Percentiles rank a stretch among this genome's conserved stretches.
Evolutionary conservation across 2,888 invertebrate species (phyloP).

Genomic region (Lysandra coridon): DNA sequence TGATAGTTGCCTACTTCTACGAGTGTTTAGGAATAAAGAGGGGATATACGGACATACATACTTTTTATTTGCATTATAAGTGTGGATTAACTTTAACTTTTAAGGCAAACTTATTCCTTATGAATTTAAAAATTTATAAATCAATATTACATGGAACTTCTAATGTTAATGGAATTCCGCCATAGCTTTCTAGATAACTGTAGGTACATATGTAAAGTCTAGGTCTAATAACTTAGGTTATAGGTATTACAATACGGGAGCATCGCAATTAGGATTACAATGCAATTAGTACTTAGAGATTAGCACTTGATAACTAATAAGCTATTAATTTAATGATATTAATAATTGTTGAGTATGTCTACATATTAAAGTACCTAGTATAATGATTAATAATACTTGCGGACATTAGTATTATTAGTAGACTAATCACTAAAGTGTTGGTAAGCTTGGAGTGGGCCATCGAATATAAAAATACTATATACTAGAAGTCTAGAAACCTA

Average conservation of each 20-base stretch:
- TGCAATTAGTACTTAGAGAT: slow-evolving; percentile 19
- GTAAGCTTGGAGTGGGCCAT: no score
- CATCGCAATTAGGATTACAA: slow-evolving; percentile 12
- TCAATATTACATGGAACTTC: not conserved
- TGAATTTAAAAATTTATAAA: not conserved
- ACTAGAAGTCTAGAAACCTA: no score
- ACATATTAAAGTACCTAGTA: not conserved
- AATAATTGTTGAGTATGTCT: not conserved
- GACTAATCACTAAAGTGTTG: no score
- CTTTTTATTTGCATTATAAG: no score
- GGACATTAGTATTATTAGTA: not conserved
- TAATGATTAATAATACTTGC: not conserved
- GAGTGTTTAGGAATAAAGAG: no score
- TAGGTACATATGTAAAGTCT: not conserved
- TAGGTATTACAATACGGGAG: not conserved
- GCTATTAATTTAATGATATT: not conserved
- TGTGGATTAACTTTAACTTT: no score
- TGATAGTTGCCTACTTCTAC: not conserved
- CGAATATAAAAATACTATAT: no score
- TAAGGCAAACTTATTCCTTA: not conserved
- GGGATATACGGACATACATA: no score
- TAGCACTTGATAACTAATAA: slow-evolving; percentile 9
- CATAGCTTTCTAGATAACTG: not conserved
- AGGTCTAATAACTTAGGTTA: slow-evolving; percentile 2
- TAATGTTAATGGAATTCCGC: not conserved